phyloP scores from a whole-genome alignment of 2,797 vertebrate genomes.

The Macroramphosus scolopax region DNA sequence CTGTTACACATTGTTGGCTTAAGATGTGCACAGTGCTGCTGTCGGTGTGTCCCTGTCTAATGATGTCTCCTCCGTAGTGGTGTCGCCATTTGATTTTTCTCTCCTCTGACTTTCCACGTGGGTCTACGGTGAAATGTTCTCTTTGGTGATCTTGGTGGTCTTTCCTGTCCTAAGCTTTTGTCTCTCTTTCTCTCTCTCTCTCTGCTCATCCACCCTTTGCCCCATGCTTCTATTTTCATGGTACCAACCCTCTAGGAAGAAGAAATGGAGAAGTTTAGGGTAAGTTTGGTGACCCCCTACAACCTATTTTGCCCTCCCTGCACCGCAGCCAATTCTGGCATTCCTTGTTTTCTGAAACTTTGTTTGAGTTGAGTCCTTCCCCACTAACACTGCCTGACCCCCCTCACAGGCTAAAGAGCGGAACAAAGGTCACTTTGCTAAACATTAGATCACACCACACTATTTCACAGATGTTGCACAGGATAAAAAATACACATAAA shows the following conservation, averaged over 20 bases:
- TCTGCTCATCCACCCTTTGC: conserved; percentile 76
- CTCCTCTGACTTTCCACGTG: conserved; percentile 51
- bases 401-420: conserved; percentile 20
- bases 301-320: conserved; percentile 59
- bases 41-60: conserved; percentile 61
- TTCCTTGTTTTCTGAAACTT: conserved; percentile 58
- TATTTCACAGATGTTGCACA: too few relatives aligned
- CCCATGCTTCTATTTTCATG: conserved; percentile 90
- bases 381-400: conserved; percentile 50
- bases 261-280: conserved; percentile 99
- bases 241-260: conserved; percentile 96
- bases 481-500: too few relatives aligned
- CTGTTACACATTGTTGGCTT: conserved; percentile 48
- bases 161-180: conserved; percentile 94
- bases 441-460: conserved; percentile 9
- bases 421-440: conserved; percentile 64
- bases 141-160: conserved; percentile 85
- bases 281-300: conserved; percentile 85
- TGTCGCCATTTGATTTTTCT: conserved; percentile 56
- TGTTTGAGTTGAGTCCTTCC: conserved; percentile 55
- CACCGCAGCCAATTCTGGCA: conserved; percentile 25
- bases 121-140: conserved; percentile 79
- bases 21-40: conserved; percentile 50
- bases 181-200: conserved; percentile 66
- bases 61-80: conserved; percentile 46